phyloP scores from a whole-genome alignment of 2,888 invertebrate species.

The Trileptium ribeirensis region DNA sequence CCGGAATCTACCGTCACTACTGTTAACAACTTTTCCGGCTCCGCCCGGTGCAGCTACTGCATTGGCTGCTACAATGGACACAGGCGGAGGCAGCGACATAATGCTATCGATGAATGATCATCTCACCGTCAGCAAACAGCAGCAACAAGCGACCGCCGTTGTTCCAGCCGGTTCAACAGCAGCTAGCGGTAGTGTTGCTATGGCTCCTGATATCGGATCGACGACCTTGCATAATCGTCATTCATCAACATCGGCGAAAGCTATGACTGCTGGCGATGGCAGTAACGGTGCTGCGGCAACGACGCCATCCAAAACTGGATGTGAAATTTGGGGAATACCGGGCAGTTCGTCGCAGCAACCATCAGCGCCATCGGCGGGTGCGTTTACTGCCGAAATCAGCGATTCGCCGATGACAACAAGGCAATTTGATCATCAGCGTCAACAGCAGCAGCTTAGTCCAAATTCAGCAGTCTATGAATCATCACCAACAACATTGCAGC shows the following conservation, averaged over 20 bases:
- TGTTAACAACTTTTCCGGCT: not conserved
- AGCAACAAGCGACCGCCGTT: not conserved
- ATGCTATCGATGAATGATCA: too few relatives aligned
- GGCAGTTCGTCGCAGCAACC: not conserved
- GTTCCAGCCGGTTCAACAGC: not conserved
- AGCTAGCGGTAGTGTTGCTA: not conserved
- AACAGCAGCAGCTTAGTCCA: too few relatives aligned
- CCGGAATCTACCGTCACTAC: not conserved
- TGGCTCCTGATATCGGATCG: too few relatives aligned
- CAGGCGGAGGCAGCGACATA: too few relatives aligned
- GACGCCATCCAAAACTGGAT: not conserved
- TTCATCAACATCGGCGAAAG: not conserved
- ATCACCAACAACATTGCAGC: too few relatives aligned
- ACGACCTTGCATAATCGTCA: not conserved
- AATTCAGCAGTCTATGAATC: too few relatives aligned
- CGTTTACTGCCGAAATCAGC: too few relatives aligned
- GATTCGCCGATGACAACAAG: too few relatives aligned
- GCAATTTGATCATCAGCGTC: too few relatives aligned
- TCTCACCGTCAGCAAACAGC: too few relatives aligned
- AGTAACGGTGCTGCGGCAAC: not conserved
- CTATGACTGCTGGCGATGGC: not conserved
- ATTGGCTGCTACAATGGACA: not conserved
- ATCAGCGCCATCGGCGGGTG: too few relatives aligned
- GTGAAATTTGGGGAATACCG: not conserved
- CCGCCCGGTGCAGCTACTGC: not conserved